These are phyloP conservation scores for Cephus pulcher DNA, from an alignment of 2,888 invertebrate genomes.

Conservation along the genomic window DNA sequence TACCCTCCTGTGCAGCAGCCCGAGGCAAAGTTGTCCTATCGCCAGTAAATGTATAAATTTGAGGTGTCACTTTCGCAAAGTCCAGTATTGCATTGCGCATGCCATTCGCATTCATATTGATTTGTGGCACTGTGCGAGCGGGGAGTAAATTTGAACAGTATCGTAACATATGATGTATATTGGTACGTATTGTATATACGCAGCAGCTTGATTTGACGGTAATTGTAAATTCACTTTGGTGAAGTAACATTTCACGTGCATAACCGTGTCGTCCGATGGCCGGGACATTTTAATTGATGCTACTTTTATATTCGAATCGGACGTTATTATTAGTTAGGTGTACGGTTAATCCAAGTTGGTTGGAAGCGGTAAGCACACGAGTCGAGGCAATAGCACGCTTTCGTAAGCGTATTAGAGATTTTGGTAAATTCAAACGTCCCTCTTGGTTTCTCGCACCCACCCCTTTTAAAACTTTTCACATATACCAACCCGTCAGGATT, in stretches of 20 bases:
- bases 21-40: neutral
- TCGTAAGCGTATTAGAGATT: neutral
- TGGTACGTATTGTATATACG: no score
- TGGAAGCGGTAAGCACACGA: neutral
- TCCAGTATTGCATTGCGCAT: slow-evolving; percentile 55
- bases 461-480: neutral
- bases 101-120: slow-evolving; percentile 58
- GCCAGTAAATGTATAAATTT: slow-evolving; percentile 40
- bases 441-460: neutral
- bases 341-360: neutral
- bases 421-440: neutral
- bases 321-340: neutral
- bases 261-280: neutral
- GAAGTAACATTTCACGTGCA: neutral
- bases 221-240: neutral
- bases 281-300: no score
- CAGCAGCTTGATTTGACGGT: neutral
- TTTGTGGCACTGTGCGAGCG: slow-evolving; percentile 40
- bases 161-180: slow-evolving; percentile 6
- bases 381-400: neutral
- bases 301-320: neutral
- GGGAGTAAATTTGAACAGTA: slow-evolving; percentile 21
- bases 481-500: neutral
- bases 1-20: neutral
- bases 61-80: slow-evolving; percentile 41